Conservation (phyloP, 2,797 vertebrate genomes). For the Alectoris magna region DNA sequence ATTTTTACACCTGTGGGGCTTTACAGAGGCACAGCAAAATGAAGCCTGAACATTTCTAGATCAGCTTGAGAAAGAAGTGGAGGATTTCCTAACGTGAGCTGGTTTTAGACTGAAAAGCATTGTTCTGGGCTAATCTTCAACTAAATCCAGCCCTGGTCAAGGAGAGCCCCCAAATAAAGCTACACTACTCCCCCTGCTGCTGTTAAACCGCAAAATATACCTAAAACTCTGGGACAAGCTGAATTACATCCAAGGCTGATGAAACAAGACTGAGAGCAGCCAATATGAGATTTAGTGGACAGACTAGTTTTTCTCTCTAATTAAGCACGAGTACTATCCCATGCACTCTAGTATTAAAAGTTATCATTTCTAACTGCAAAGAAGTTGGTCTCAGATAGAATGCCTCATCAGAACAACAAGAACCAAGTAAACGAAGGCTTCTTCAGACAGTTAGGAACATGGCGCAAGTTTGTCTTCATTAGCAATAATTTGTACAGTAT, state of each 20-base stretch:
- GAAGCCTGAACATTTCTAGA: background rate
- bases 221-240: background rate
- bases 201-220: background rate
- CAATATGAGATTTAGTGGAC: background rate
- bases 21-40: background rate
- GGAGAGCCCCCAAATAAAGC: slow-evolving; percentile 29
- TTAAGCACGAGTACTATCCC: background rate
- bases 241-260: background rate
- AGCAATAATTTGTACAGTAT: background rate
- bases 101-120: background rate
- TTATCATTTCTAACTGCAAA: background rate
- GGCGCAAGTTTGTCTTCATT: background rate
- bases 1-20: background rate
- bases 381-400: background rate
- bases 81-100: background rate
- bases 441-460: background rate
- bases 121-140: background rate
- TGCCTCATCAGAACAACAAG: background rate
- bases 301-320: background rate
- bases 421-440: background rate
- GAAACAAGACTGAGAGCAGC: background rate
- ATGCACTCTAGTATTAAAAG: background rate
- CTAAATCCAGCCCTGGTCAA: background rate
- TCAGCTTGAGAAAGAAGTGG: background rate
- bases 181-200: slow-evolving; percentile 70